phyloP scores from a whole-genome alignment of 2,888 invertebrate genomes.

The Noctua janthe region DNA sequence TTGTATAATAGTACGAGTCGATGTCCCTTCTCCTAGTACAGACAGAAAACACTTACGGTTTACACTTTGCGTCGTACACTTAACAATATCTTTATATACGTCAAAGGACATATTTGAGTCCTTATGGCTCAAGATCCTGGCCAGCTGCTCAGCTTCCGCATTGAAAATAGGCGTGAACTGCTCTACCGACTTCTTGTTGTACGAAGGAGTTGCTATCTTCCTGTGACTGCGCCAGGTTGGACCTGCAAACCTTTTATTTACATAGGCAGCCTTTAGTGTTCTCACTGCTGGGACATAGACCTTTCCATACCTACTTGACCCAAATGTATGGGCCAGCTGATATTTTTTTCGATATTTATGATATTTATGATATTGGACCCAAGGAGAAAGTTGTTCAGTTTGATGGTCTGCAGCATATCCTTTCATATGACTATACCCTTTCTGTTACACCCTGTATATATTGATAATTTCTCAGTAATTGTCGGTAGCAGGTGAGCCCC shows the following conservation, averaged over 20 bases:
- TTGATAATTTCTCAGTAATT: no score
- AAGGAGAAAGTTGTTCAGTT: no score
- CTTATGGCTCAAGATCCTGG: slow-evolving; percentile 67
- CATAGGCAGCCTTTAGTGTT: not conserved
- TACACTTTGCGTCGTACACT: slow-evolving; percentile 80
- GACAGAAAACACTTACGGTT: slow-evolving; percentile 77
- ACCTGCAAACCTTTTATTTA: slow-evolving; percentile 70
- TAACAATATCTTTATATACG: slow-evolving; percentile 78
- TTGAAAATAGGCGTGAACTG: slow-evolving; percentile 77
- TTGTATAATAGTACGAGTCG: not conserved
- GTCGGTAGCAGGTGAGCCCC: not conserved
- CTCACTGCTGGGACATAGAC: no score
- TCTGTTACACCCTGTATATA: no score
- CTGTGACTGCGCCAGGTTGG: slow-evolving; percentile 80
- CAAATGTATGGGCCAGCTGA: no score
- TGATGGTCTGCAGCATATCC: no score
- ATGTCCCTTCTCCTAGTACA: not conserved
- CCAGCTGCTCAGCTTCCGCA: slow-evolving; percentile 73
- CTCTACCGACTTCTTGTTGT: slow-evolving; percentile 81
- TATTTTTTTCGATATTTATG: no score
- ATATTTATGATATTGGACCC: no score
- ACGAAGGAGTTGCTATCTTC: slow-evolving; percentile 82
- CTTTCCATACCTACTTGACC: no score
- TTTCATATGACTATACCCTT: no score
- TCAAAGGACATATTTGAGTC: slow-evolving; percentile 71